Base-by-base conservation (phyloP, 2,797 vertebrate species). In the Phrynocephalus guinanensis region DNA sequence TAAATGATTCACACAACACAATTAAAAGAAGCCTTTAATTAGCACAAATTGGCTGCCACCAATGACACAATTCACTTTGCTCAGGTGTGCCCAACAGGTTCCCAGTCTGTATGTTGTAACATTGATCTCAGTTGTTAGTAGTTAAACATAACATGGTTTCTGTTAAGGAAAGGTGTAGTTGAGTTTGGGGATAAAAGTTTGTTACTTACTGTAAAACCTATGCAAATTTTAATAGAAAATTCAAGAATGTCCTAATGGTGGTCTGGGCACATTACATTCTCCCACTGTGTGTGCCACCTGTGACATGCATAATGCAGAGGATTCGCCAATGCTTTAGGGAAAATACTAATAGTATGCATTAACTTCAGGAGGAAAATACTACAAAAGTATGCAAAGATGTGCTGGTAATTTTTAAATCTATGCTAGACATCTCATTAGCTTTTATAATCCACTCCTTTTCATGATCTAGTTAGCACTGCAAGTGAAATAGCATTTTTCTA, bases 301-400 rank as follows among this genome's bases (percentile, higher is more conserved):
- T 22, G 30, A 7, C 3, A 48, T 5, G 7, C 15, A 11, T 5
- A n/a, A 7, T n/a, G 15, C 6, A 15, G 2, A 1, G 11, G 15
- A 10, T 24, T n/a, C 26, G 28, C 26, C 33, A 60, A 63, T 84
- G 24, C 24, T 48, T 38, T 28, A n/a, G 5, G 15, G 16, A 10
- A 82, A 83, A 28, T 26, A 50, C n/a, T 20, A 75, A 5, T 75
- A 30, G 6, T 13, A 63, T 33, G 24, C 60, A 52, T 72, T 84
- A 60, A 72, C 26, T 76, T 18, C 30, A 26, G 3, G 26, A 5
- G 15, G 11, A 10, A 44, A 70, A 13, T 6, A 50, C 30, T 71
- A 56, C 6, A 30, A 68, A 79, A 28, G 4, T 18, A 38, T n/a
- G 30, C 13, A 44, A 60, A 72, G 24, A 26, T 52, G 50, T 60